Evolutionary conservation across 2,888 invertebrate genomes (phyloP).

Genomic region (Ichneumoninae sp.): DNA sequence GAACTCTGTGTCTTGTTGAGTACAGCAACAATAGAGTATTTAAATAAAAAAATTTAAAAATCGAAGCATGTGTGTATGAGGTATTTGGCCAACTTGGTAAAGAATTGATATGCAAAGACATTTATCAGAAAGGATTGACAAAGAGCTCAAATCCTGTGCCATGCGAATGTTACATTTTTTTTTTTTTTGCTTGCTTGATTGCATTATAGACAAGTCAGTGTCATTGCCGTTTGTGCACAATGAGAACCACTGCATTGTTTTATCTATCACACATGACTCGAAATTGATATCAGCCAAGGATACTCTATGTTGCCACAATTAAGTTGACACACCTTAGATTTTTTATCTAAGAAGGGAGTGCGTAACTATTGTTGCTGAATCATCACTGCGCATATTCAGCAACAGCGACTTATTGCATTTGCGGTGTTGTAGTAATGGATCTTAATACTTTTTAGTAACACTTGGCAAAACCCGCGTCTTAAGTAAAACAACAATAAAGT

Average conservation of each 20-base stretch:
- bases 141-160: constrained; percentile 84
- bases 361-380: not conserved
- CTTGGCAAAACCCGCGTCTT: not conserved
- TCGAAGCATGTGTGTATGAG: not conserved
- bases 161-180: constrained; percentile 86
- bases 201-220: not conserved
- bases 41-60: not conserved
- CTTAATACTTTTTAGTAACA: not conserved
- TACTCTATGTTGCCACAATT: not conserved
- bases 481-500: not conserved
- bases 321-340: not conserved
- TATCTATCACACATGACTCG: constrained; percentile 1
- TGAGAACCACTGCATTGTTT: constrained; percentile 1
- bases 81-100: not conserved
- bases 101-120: constrained; percentile 89
- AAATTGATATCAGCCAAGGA: not conserved
- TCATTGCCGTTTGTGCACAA: not conserved
- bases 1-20: not conserved
- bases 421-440: not conserved
- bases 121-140: constrained; percentile 89
- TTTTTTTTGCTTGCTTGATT: not conserved
- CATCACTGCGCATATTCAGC: not conserved
- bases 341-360: constrained; percentile 9
- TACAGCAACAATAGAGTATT: not conserved
- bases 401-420: not conserved